phyloP scores from a whole-genome alignment of 2,888 invertebrate species.

The Argyresthia goedartella region DNA sequence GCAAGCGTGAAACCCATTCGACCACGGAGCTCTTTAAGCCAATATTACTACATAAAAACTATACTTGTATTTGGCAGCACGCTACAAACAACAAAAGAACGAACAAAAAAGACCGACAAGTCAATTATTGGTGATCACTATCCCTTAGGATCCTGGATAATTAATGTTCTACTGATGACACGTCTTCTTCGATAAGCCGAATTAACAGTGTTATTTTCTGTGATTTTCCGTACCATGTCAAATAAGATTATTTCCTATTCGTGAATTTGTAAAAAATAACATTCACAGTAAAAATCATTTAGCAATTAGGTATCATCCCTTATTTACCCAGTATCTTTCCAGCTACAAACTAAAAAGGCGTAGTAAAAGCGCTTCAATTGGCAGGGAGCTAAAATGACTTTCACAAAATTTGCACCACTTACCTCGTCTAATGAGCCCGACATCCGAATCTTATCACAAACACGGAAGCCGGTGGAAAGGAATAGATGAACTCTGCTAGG shows the following conservation, averaged over 20 bases:
- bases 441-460: constrained; percentile 40
- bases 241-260: neutral
- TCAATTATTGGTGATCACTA: constrained; percentile 35
- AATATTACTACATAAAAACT: too few species aligned
- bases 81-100: constrained; percentile 16
- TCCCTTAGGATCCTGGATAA: constrained; percentile 30
- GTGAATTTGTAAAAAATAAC: too few species aligned
- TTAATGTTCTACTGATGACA: constrained; percentile 42
- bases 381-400: constrained; percentile 44
- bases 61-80: constrained; percentile 1
- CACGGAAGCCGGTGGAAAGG: constrained; percentile 13
- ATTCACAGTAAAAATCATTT: too few species aligned
- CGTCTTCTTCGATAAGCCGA: constrained; percentile 36
- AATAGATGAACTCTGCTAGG: too few species aligned
- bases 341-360: too few species aligned
- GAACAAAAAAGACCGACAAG: constrained; percentile 22
- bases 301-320: too few species aligned
- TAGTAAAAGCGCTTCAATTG: constrained; percentile 5
- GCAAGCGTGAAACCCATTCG: too few species aligned
- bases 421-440: constrained; percentile 64
- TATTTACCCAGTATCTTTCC: too few species aligned
- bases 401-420: constrained; percentile 52
- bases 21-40: too few species aligned
- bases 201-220: constrained; percentile 26
- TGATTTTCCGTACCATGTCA: constrained; percentile 4